Evolutionary conservation across 2,113 vertebrate genomes (phyloP).

Genomic region (Rutilus rutilus): DNA sequence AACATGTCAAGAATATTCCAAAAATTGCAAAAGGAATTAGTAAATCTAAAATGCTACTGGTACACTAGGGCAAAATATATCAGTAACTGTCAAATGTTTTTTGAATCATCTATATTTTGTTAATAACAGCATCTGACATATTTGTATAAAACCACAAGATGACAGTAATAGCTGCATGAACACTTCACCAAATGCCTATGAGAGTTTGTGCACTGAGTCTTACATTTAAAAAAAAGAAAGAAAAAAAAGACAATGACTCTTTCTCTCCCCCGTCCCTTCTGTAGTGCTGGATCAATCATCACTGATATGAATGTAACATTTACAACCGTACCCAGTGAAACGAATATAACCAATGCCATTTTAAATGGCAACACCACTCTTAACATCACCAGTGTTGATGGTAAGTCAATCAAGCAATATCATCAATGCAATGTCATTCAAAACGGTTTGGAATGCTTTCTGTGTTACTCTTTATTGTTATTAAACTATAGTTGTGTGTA

Average conservation of each 20-base stretch:
- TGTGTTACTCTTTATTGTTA: not conserved
- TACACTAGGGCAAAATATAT: not conserved
- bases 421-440: not conserved
- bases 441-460: not conserved
- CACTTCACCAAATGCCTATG: not conserved
- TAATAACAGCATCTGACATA: no score
- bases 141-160: not conserved
- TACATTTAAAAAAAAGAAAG: not conserved
- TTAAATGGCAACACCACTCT: not conserved
- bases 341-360: fast-evolving
- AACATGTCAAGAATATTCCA: no score
- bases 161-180: not conserved
- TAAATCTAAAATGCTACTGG: not conserved
- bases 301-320: not conserved
- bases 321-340: not conserved
- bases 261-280: not conserved
- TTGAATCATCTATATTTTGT: no score
- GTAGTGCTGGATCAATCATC: not conserved
- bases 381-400: no score
- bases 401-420: not conserved
- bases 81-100: no score
- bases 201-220: not conserved
- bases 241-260: not conserved
- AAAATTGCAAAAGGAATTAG: no score
- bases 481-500: not conserved